Percentiles rank a stretch among this genome's conserved stretches.
Conservation (phyloP, 2,888 invertebrate species). For the Glyphotaelius pellucidus region DNA sequence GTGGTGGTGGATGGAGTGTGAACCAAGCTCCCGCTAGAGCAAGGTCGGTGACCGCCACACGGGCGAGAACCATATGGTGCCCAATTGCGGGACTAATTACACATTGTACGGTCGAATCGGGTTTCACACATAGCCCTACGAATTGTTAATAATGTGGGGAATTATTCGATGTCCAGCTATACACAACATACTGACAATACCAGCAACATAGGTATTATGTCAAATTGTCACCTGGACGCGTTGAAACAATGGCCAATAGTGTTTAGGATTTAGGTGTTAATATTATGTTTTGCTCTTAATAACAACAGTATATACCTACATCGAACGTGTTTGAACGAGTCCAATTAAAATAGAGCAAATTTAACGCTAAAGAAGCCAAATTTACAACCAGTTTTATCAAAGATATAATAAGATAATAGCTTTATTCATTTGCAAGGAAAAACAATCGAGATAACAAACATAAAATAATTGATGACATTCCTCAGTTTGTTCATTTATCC, state of each 20-base stretch:
- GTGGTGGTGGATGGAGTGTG: not conserved
- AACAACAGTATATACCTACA: no score
- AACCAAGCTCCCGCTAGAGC: conserved; percentile 18
- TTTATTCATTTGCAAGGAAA: no score
- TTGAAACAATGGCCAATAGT: not conserved
- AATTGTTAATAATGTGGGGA: not conserved
- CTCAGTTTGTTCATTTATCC: no score
- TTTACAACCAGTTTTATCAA: no score
- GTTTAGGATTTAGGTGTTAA: no score
- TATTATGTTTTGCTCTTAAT: no score
- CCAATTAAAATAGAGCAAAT: no score
- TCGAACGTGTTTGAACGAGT: no score
- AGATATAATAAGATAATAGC: no score
- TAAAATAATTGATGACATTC: no score
- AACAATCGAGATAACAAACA: no score
- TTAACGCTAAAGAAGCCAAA: no score
- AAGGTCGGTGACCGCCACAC: conserved; percentile 37
- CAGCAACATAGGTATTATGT: not conserved
- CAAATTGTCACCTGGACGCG: not conserved
- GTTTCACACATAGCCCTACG: conserved; percentile 19
- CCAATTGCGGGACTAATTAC: conserved; percentile 45
- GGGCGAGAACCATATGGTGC: conserved; percentile 34
- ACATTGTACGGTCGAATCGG: conserved; percentile 2
- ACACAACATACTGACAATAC: not conserved
- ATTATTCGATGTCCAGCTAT: not conserved